phyloP scores from a whole-genome alignment of 2,888 invertebrate genomes.

The Cryptocheilus praepositus region DNA sequence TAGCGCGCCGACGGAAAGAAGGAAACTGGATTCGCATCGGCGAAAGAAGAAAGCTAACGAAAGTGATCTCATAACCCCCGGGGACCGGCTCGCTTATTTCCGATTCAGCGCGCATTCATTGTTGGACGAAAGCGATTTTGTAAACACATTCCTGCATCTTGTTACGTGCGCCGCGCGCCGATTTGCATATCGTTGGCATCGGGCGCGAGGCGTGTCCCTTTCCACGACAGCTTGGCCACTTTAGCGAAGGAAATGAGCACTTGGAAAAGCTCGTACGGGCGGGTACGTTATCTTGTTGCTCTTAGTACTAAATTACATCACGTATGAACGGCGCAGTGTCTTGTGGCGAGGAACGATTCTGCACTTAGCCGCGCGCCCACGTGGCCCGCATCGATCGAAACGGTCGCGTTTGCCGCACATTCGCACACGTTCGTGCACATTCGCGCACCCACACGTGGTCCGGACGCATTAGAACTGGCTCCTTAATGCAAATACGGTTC shows the following conservation, averaged over 20 bases:
- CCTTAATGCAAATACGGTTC: constrained; percentile 40
- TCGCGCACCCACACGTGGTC: too few species aligned
- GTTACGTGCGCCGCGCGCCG: constrained; percentile 29
- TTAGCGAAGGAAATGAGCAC: constrained; percentile 12
- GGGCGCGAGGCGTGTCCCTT: neutral
- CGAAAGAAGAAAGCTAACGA: constrained; percentile 62
- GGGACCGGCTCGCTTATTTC: constrained; percentile 41
- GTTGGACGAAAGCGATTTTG: constrained; percentile 55
- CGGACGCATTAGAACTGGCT: constrained; percentile 20
- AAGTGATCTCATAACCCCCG: constrained; percentile 60
- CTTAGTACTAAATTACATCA: too few species aligned
- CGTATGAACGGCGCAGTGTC: too few species aligned
- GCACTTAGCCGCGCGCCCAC: constrained; percentile 58
- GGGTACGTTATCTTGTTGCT: too few species aligned
- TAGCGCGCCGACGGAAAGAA: constrained; percentile 31
- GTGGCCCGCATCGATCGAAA: constrained; percentile 48
- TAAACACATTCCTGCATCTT: constrained; percentile 47
- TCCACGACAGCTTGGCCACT: constrained; percentile 21
- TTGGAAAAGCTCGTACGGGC: too few species aligned
- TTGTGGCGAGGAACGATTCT: constrained; percentile 34
- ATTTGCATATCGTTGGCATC: constrained; percentile 44
- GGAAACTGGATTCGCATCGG: constrained; percentile 22
- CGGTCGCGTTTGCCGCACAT: too few species aligned
- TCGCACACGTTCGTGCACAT: too few species aligned
- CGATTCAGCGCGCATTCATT: constrained; percentile 44